Conservation (phyloP, 2,113 vertebrate genomes). For the Vulpes ferrilata region DNA sequence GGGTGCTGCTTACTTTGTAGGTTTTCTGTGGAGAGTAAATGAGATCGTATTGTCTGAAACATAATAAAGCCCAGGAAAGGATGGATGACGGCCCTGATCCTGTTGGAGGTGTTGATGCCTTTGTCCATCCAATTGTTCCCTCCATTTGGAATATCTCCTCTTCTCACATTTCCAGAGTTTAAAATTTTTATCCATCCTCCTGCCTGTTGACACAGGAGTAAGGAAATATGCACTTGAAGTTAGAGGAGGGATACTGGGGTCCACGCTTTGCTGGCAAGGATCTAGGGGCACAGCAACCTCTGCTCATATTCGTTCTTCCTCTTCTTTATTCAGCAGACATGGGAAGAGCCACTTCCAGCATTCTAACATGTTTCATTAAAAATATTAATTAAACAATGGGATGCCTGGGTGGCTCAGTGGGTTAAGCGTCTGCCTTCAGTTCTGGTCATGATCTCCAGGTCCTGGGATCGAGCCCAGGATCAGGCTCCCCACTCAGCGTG, state of each 20-base stretch:
- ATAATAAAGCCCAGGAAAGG: neutral
- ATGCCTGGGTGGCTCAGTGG: neutral
- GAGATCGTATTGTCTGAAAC: neutral
- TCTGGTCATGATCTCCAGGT: neutral
- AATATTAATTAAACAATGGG: neutral
- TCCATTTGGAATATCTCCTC: neutral
- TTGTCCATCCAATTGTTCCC: neutral
- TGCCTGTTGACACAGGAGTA: neutral
- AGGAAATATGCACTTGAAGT: neutral
- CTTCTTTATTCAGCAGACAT: neutral
- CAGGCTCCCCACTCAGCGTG: neutral
- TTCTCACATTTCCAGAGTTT: neutral
- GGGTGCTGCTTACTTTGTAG: neutral
- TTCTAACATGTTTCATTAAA: neutral
- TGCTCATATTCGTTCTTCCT: neutral
- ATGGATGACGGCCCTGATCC: too few species aligned
- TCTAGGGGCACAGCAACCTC: neutral
- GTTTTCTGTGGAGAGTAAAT: neutral
- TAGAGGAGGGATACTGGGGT: neutral
- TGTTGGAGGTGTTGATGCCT: neutral
- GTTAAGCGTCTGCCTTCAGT: neutral
- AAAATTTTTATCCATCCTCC: neutral
- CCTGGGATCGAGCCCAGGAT: neutral
- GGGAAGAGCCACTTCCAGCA: neutral
- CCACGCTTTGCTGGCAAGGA: neutral